Base-by-base conservation (phyloP, 1,140 invertebrate species). In the Drosophila lacertosa region DNA sequence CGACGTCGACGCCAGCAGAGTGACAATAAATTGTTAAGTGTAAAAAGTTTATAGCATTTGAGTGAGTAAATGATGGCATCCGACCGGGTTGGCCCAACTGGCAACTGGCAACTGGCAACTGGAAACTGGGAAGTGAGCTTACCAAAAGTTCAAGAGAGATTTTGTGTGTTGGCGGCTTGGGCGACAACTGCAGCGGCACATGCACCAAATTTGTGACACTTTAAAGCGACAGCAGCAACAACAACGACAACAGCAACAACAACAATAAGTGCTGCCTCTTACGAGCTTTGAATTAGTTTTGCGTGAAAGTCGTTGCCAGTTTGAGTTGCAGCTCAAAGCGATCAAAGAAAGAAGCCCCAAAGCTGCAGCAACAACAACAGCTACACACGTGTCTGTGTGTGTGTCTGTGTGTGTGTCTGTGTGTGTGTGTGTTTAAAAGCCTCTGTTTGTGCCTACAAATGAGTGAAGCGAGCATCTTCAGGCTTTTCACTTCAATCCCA, bases 11-110 rank as follows among this genome's bases (percentile, higher is more conserved):
- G 42, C 33, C 32, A 69, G 44, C 37, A 59, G 81, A 81, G 82
- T 84, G 81, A 84, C 81, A 84, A 84, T 84, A 84, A 84, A 84
- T 84, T 84, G 81, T 86, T 86, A 81, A 86, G 77, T 80, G 81
- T 72, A 80, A 80, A 84, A 86, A 84, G 77, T 86, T 86, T 81
- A 77, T 71, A 77, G 48, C 76, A 76, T 80, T 84, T 66, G 81
- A 86, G 81, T 84, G 81, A 86, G 73, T 80, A 73, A 80, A 63
- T 73, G 67, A 74, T 77, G 63, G 78, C 74, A 65, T 59, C 74
- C 62, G 62, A 65, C 67, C 48, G 50, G 55, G 29, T 20, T 1
- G 0, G 24, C 5, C 5, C 1, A 26, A 6, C 24, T 4, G 24
- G 24, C 4, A 1, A 26, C 24, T n/a, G 7, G 11, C 44, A 20